Evolutionary conservation across 2,113 vertebrate genomes (phyloP).

Genomic region (Gymnorhina tibicen): DNA sequence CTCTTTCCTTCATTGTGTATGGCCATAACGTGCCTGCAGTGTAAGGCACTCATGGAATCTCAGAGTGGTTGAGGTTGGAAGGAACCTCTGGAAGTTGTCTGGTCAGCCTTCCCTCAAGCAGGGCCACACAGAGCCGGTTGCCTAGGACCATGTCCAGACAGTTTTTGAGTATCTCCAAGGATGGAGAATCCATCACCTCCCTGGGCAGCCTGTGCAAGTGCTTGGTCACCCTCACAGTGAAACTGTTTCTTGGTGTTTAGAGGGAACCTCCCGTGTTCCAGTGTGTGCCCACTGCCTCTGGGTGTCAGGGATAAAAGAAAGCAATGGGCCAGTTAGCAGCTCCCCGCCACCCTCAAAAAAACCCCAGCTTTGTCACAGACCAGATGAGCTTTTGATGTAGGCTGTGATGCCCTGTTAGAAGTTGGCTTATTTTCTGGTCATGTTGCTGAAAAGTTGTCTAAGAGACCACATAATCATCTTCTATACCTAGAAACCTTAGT

Average conservation of each 20-base stretch:
- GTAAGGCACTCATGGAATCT: accelerated
- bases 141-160: background rate
- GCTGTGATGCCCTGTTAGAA: background rate
- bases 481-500: background rate
- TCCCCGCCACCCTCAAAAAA: background rate
- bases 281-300: background rate
- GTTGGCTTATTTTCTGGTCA: background rate
- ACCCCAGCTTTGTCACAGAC: background rate
- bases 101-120: background rate
- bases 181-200: background rate
- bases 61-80: background rate
- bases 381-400: background rate
- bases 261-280: background rate
- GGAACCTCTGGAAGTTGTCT: background rate
- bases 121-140: background rate
- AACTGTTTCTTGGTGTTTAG: background rate
- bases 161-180: background rate
- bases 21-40: background rate
- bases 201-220: background rate
- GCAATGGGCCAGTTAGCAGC: background rate
- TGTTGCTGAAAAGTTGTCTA: background rate
- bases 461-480: background rate
- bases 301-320: background rate
- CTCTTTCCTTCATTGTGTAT: background rate
- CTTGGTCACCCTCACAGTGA: background rate